These are phyloP conservation scores for Archips crataeganus DNA, from an alignment of 2,888 invertebrate genomes.

Conservation along the genomic window DNA sequence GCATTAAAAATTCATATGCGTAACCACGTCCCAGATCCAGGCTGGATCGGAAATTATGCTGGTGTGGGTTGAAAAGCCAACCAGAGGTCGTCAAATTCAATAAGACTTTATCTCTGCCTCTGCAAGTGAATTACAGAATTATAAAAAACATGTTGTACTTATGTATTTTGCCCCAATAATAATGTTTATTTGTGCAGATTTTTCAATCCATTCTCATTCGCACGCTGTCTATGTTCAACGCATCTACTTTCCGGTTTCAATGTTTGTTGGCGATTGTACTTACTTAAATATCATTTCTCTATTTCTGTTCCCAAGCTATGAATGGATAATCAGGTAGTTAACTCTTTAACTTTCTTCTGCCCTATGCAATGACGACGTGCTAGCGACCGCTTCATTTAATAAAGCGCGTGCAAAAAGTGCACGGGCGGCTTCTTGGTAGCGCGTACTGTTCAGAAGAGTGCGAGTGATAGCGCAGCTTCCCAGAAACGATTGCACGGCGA, in stretches of 20 bases:
- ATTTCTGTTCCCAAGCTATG: background rate
- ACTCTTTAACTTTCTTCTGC: slow-evolving; percentile 30
- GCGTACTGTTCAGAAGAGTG: slow-evolving; percentile 37
- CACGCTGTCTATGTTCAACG: too few species aligned
- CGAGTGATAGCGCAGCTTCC: slow-evolving; percentile 65
- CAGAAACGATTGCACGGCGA: slow-evolving; percentile 70
- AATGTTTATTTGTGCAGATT: too few species aligned
- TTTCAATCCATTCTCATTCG: too few species aligned
- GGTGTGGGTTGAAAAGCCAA: background rate
- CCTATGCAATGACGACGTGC: slow-evolving; percentile 17
- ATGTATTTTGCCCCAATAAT: too few species aligned
- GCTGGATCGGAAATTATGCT: slow-evolving; percentile 47
- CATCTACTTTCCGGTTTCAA: too few species aligned
- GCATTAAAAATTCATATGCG: slow-evolving; percentile 77
- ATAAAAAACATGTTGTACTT: background rate
- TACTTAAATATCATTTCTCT: too few species aligned
- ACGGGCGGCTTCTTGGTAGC: slow-evolving; percentile 60
- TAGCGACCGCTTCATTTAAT: slow-evolving; percentile 42
- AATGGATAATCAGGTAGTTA: background rate
- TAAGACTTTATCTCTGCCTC: slow-evolving; percentile 41
- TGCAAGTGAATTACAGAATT: background rate
- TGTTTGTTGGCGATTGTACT: too few species aligned
- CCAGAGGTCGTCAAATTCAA: slow-evolving; percentile 44
- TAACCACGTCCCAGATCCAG: slow-evolving; percentile 52
- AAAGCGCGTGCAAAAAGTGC: slow-evolving; percentile 58